Conservation (phyloP, 2,797 vertebrate genomes). For the Myioborus melanocephalus region DNA sequence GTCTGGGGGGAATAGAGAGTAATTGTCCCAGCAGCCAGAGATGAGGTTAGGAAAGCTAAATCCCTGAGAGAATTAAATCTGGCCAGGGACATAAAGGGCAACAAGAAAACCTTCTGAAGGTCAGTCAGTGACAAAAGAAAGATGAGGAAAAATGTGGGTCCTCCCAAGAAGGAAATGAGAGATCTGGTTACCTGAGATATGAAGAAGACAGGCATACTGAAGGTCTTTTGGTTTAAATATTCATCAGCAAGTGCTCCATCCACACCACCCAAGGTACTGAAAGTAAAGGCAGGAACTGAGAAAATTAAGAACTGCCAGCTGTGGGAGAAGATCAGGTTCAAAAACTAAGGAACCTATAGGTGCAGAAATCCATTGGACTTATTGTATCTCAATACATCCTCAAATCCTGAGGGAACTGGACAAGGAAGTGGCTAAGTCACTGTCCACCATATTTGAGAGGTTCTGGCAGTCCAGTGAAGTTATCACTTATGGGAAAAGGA, state of each 20-base stretch:
- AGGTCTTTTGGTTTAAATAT: neutral
- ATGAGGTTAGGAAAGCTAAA: neutral
- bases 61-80: neutral
- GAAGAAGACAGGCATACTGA: neutral
- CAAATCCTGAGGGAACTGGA: neutral
- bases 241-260: neutral
- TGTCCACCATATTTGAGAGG: neutral
- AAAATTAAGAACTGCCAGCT: neutral
- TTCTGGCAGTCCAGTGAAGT: neutral
- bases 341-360: neutral
- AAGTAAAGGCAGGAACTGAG: neutral
- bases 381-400: too few relatives aligned
- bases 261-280: neutral
- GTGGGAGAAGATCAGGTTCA: neutral
- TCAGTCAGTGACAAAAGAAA: neutral
- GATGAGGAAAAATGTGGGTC: neutral
- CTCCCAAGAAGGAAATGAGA: neutral
- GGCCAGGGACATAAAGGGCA: neutral
- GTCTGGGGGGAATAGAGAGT: neutral
- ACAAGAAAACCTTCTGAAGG: neutral
- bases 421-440: neutral
- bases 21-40: neutral
- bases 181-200: neutral
- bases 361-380: neutral
- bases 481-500: neutral